These are phyloP conservation scores for Amiota minor DNA, from an alignment of 2,888 invertebrate species.

Conservation along the genomic window DNA sequence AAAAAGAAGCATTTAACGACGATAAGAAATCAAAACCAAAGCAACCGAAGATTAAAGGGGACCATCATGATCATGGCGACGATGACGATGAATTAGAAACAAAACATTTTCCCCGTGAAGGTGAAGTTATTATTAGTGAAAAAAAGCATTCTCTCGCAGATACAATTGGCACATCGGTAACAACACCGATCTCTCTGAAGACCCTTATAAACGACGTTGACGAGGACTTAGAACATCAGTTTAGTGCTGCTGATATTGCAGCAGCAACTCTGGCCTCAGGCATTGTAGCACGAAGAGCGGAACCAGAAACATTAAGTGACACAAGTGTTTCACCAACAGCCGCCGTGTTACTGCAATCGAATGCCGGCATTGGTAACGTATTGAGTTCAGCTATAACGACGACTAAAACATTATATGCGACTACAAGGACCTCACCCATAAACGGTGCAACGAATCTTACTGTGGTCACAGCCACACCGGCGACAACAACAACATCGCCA, in stretches of 20 bases:
- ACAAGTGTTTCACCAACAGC: slow-evolving; percentile 69
- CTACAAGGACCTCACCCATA: slow-evolving; percentile 47
- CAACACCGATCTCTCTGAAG: slow-evolving; percentile 68
- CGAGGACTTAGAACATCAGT: slow-evolving; percentile 58
- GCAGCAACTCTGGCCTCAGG: slow-evolving; percentile 67
- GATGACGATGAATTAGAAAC: slow-evolving; percentile 35
- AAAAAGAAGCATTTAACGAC: slow-evolving; percentile 10
- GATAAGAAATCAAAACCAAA: slow-evolving; percentile 40
- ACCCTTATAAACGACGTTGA: slow-evolving; percentile 69
- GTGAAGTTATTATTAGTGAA: slow-evolving; percentile 35
- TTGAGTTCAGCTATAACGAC: slow-evolving; percentile 38
- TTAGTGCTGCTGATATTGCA: slow-evolving; percentile 67
- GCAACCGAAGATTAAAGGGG: slow-evolving; percentile 31
- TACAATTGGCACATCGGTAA: slow-evolving; percentile 67
- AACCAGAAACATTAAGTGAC: slow-evolving; percentile 68
- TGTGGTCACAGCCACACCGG: background rate
- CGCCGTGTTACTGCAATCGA: slow-evolving; percentile 56
- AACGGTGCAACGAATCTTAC: background rate
- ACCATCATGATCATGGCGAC: slow-evolving; percentile 3
- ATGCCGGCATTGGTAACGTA: slow-evolving; percentile 27
- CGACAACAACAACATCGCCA: background rate
- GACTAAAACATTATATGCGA: slow-evolving; percentile 55
- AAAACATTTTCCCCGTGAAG: background rate
- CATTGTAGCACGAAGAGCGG: slow-evolving; percentile 64
- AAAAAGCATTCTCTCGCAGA: slow-evolving; percentile 69